Evolutionary conservation across 2,113 vertebrate genomes (phyloP), one percentile per base, ranked within the genome.

Genomic region (Urocitellus parryii): DNA sequence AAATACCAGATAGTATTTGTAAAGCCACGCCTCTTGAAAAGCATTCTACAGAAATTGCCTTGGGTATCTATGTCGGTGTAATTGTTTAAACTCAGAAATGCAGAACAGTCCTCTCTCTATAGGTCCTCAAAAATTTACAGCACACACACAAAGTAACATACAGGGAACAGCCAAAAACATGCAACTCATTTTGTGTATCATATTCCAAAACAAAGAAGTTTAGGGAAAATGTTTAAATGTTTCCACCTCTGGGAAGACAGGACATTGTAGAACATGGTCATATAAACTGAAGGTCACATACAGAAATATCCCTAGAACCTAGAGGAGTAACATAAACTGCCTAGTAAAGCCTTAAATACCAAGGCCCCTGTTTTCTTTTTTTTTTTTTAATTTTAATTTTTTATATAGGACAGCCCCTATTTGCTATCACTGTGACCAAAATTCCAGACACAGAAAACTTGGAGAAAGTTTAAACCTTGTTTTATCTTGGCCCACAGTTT

Each of bases 121-220:
- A 58, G 20, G 39, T 53, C n/a, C 3, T 24, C n/a, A 48, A 6
- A 70, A 79, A 90, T 79, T 27, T 74, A 73, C 22, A 82, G 42
- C 34, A 74, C n/a, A 20, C n/a, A 68, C 76, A 42, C 32, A 25
- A 25, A 74, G 45, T 56, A 79, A 70, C 53, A 74, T 3, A 29
- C 3, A 63, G 65, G 51, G 27, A 13, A 4, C 9, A 82, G 65
- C n/a, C 67, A 68, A 45, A 85, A 72, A 61, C 34, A 65, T 20
- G 1, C 13, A 51, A 0, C 81, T 91, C 17, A 77, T 9, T 88
- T 90, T 74, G 20, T 58, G 65, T 76, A 73, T 83, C 37, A 74
- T 73, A 93, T 91, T 84, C 91, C 39, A 96, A 93, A 8, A 27
- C 82, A 90, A 91, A 96, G 91, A 68, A 63, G 3, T 29, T 88